These are phyloP conservation scores for Dallia pectoralis DNA, from an alignment of 2,797 vertebrate genomes.

Conservation along the genomic window DNA sequence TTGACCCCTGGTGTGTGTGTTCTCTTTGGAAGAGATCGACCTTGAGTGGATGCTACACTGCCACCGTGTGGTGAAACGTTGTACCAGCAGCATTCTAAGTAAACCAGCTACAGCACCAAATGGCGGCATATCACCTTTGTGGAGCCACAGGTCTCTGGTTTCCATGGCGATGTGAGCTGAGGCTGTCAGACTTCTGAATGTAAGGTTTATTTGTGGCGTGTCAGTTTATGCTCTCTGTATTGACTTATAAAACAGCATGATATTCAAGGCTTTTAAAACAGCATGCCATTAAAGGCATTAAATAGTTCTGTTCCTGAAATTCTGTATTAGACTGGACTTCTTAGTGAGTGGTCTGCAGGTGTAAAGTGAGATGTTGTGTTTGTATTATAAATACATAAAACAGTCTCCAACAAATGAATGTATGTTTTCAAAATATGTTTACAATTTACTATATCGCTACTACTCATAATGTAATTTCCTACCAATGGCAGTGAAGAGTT, in stretches of 20 bases:
- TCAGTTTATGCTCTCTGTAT: slow-evolving; percentile 43
- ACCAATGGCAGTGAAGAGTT: not conserved
- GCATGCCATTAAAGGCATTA: not conserved
- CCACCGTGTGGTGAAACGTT: slow-evolving; percentile 60
- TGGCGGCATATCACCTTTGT: slow-evolving; percentile 59
- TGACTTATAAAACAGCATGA: not conserved
- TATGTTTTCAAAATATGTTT: too few species aligned
- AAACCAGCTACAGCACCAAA: slow-evolving; percentile 35
- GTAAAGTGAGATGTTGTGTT: not conserved
- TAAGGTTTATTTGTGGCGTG: slow-evolving; percentile 55
- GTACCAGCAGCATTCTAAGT: slow-evolving; percentile 44
- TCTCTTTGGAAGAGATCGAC: not conserved
- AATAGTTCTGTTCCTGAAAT: not conserved
- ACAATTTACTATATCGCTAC: too few species aligned
- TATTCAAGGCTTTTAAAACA: not conserved
- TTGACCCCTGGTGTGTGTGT: slow-evolving; percentile 43
- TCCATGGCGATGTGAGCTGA: slow-evolving; percentile 71
- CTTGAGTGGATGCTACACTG: slow-evolving; percentile 55
- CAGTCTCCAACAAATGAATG: too few species aligned
- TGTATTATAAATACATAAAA: too few species aligned
- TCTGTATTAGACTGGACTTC: not conserved
- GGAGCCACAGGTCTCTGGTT: slow-evolving; percentile 66
- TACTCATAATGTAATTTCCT: not conserved
- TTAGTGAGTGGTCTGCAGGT: not conserved
- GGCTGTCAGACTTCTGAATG: slow-evolving; percentile 53